A percentile compares a stretch with the other conserved stretches of the same genome.
Evolutionary conservation across 2,797 vertebrate genomes (phyloP).

Genomic region (Lepilemur ruficaudatus): DNA sequence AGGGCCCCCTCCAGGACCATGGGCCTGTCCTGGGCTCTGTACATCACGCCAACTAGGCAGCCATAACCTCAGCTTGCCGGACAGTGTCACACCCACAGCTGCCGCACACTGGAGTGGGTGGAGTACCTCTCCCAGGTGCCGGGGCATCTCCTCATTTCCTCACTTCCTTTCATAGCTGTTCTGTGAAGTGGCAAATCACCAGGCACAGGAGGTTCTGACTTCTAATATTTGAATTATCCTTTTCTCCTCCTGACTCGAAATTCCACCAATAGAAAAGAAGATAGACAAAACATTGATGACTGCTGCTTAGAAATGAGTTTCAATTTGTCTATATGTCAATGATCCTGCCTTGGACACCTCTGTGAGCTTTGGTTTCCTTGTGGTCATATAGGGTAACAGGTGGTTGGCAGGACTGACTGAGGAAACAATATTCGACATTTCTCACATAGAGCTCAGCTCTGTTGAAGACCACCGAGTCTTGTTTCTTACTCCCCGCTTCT

Average conservation of each 20-base stretch:
- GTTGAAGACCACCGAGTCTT: neutral
- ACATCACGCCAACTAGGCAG: fast-evolving
- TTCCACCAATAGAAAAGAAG: neutral
- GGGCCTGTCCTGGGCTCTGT: neutral
- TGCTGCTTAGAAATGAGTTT: neutral
- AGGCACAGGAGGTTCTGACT: neutral
- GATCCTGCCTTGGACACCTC: neutral
- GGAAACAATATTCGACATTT: neutral
- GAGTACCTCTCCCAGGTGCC: neutral
- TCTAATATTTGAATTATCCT: neutral
- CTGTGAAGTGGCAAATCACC: neutral
- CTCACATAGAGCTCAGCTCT: neutral
- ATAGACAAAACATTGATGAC: neutral
- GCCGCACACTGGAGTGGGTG: neutral
- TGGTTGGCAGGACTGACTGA: neutral
- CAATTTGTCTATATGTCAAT: neutral
- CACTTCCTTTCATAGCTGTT: neutral
- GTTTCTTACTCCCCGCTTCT: neutral
- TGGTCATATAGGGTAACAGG: neutral
- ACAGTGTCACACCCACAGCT: neutral
- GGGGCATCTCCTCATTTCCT: neutral
- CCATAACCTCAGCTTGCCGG: neutral
- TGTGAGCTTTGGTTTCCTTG: neutral
- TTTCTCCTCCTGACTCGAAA: neutral
- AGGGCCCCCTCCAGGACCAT: neutral